phyloP scores from a whole-genome alignment of 1,140 invertebrate genomes.

The Cotesia vestalis region DNA sequence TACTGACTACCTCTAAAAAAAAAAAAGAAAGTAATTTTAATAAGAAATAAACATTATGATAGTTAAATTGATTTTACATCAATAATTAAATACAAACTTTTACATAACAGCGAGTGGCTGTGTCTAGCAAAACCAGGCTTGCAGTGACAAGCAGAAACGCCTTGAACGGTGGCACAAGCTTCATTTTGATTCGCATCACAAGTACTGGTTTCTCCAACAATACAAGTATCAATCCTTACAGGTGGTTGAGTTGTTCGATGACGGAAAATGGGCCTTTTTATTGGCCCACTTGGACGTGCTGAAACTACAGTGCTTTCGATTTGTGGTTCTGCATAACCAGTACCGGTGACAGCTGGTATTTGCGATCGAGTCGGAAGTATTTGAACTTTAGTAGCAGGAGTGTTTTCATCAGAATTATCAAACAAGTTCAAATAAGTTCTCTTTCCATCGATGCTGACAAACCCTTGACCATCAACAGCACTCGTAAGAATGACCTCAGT shows the following conservation, averaged over 20 bases:
- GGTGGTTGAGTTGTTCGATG: conserved; percentile 71
- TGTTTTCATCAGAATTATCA: conserved; percentile 65
- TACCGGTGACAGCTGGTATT: conserved; percentile 55
- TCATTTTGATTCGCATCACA: conserved; percentile 89
- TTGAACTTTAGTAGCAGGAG: conserved; percentile 48
- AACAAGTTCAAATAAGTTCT: conserved; percentile 88
- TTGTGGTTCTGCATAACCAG: conserved; percentile 63
- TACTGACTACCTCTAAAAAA: conserved; percentile 72
- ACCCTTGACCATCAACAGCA: conserved; percentile 80
- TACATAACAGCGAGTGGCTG: conserved; percentile 80
- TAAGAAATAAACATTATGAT: not conserved
- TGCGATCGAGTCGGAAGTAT: conserved; percentile 56
- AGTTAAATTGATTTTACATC: not conserved
- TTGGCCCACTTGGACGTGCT: conserved; percentile 44
- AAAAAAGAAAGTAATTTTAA: not conserved
- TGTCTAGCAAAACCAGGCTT: conserved; percentile 83
- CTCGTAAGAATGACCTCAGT: conserved; percentile 79
- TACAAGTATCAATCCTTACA: conserved; percentile 90
- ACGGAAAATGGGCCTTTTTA: conserved; percentile 65
- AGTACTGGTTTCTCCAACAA: conserved; percentile 91
- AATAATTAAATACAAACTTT: conserved; percentile 66
- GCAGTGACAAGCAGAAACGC: conserved; percentile 92
- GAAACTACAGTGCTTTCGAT: conserved; percentile 44
- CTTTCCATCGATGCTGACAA: conserved; percentile 92
- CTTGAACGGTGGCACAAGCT: conserved; percentile 85